Evolutionary conservation across 1,140 invertebrate genomes (phyloP).

Genomic region (Megathymus violae): DNA sequence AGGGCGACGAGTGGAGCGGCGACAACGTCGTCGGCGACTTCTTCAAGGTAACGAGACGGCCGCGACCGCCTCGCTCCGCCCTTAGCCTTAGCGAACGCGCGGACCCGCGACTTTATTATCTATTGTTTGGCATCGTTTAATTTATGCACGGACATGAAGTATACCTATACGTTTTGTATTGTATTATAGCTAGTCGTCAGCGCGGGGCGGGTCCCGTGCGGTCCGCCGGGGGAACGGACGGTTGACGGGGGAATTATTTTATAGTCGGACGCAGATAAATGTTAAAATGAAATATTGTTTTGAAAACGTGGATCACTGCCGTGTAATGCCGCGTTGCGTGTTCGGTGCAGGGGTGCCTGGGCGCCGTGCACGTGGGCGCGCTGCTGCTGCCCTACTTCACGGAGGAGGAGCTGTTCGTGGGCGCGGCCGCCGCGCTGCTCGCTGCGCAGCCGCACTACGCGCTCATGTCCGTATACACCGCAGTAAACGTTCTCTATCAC

Average conservation of each 20-base stretch:
- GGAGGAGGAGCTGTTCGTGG: slow-evolving; percentile 88
- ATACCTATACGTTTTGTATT: too few species aligned
- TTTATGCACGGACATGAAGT: too few species aligned
- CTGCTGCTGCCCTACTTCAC: slow-evolving; percentile 95
- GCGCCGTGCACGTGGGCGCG: slow-evolving; percentile 93
- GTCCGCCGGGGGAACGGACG: too few species aligned
- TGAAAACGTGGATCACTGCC: too few species aligned
- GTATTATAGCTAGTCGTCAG: too few species aligned
- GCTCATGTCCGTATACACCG: slow-evolving; percentile 70
- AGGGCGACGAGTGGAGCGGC: slow-evolving; percentile 64
- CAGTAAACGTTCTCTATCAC: too few species aligned
- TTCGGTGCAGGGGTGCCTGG: slow-evolving; percentile 91
- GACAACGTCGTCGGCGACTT: slow-evolving; percentile 76
- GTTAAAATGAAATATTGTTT: slow-evolving; percentile 4
- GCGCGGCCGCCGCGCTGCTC: slow-evolving; percentile 74
- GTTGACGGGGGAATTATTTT: too few species aligned
- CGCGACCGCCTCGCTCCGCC: neutral
- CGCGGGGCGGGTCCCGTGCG: too few species aligned
- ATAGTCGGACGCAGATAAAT: too few species aligned
- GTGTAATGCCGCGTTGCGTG: slow-evolving; percentile 1
- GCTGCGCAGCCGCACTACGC: slow-evolving; percentile 83
- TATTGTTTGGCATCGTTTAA: neutral
- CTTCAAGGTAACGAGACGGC: slow-evolving; percentile 74
- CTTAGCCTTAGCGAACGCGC: too few species aligned
- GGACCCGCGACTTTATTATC: too few species aligned